Conservation (phyloP, 64 coral and sea anemone genomes). For the Pocillopora damicornis region DNA sequence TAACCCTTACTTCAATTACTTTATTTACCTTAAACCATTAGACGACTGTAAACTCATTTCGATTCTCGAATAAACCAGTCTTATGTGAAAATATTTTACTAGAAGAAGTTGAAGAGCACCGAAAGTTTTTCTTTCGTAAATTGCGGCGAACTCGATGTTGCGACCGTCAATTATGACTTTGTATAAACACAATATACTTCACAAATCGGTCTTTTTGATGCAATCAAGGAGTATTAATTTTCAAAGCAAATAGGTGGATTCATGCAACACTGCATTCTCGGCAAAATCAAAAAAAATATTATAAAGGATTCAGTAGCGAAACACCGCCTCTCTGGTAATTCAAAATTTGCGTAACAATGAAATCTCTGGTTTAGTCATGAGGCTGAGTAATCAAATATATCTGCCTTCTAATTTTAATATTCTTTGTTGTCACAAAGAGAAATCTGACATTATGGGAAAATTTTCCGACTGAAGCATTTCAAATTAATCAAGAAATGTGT, state of each 20-base stretch:
- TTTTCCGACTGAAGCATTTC: too few relatives aligned
- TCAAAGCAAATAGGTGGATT: background rate
- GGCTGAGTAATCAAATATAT: conserved; percentile 6
- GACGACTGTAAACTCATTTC: too few relatives aligned
- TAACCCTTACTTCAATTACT: too few relatives aligned
- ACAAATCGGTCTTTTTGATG: background rate
- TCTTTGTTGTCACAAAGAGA: too few relatives aligned
- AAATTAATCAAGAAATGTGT: background rate
- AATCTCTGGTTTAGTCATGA: background rate
- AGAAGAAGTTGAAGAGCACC: too few relatives aligned
- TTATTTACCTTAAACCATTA: too few relatives aligned
- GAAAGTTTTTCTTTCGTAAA: background rate
- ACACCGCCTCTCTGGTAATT: background rate
- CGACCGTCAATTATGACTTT: background rate
- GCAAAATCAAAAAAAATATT: background rate
- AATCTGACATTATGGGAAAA: too few relatives aligned
- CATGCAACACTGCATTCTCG: background rate
- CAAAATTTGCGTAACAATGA: conserved; percentile 21
- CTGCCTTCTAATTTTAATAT: background rate
- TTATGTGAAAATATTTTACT: too few relatives aligned
- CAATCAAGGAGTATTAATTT: background rate
- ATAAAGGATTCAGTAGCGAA: background rate
- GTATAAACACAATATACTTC: background rate
- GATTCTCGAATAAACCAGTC: too few relatives aligned
- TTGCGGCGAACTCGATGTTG: background rate